Conservation (phyloP, 1,140 invertebrate species). For the Drosophila varians region DNA sequence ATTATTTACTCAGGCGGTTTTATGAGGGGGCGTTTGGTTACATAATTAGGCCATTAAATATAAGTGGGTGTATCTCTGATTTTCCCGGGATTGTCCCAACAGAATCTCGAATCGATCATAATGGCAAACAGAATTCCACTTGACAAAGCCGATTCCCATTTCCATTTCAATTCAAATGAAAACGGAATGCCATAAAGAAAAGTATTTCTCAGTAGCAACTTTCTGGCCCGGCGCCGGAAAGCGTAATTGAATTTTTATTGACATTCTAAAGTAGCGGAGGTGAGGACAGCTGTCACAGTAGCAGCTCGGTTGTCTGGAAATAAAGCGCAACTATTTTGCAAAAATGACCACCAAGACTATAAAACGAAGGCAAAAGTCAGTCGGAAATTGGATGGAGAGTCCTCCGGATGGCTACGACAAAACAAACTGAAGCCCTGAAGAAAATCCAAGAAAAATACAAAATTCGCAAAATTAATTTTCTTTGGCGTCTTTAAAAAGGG, state of each 20-base stretch:
- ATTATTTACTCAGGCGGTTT: constrained; percentile 54
- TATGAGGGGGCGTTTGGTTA: constrained; percentile 51
- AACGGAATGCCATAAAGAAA: constrained; percentile 57
- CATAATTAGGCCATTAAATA: constrained; percentile 77
- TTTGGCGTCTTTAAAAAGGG: constrained; percentile 3
- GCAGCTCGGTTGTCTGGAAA: constrained; percentile 28
- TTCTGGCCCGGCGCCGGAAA: constrained; percentile 43
- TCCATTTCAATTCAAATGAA: constrained; percentile 43
- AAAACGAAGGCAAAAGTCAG: constrained; percentile 4
- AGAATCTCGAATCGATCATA: constrained; percentile 44
- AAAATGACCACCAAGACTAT: constrained; percentile 37
- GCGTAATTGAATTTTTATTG: constrained; percentile 81
- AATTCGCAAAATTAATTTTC: constrained; percentile 61
- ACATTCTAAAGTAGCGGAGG: constrained; percentile 53
- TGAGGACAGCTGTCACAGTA: constrained; percentile 19
- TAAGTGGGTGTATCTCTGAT: constrained; percentile 60
- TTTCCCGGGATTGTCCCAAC: constrained; percentile 34
- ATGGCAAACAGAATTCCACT: constrained; percentile 63
- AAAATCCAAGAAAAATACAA: constrained; percentile 25
- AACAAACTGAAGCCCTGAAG: constrained; percentile 6
- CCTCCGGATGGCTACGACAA: neutral
- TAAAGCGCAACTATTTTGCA: constrained; percentile 57
- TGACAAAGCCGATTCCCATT: constrained; percentile 60
- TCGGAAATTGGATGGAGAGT: neutral
- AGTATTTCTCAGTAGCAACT: constrained; percentile 39